Evolutionary conservation across 2,113 vertebrate species (phyloP).

Genomic region (Strix uralensis): DNA sequence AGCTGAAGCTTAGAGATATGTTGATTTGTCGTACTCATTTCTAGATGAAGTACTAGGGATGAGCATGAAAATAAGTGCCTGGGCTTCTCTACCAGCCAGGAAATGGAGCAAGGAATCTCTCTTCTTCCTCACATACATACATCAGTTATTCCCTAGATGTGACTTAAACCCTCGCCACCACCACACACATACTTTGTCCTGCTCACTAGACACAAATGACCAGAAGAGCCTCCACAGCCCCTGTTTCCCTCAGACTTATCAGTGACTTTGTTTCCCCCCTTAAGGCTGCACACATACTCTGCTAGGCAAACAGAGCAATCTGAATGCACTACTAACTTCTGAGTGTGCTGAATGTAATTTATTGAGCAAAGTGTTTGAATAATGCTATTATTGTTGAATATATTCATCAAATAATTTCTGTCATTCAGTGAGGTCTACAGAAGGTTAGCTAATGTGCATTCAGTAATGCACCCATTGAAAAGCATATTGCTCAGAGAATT

Average conservation of each 20-base stretch:
- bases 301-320: background rate
- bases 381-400: background rate
- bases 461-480: background rate
- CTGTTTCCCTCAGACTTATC: background rate
- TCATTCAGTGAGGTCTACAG: background rate
- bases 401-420: conserved; percentile 1
- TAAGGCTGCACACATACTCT: background rate
- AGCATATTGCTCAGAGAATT: background rate
- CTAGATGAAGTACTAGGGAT: background rate
- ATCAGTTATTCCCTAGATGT: background rate
- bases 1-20: background rate
- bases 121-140: background rate
- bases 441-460: background rate
- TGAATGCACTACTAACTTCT: background rate
- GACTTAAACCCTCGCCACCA: background rate
- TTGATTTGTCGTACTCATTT: background rate
- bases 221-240: background rate
- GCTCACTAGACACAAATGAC: background rate
- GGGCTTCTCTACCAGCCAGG: background rate
- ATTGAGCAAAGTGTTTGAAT: background rate
- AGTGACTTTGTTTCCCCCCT: background rate
- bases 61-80: background rate
- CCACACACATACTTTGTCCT: background rate
- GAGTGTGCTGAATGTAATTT: background rate
- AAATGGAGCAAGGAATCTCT: background rate